Base-by-base conservation (phyloP, 1,140 invertebrate species). In the Conus betulinus region DNA sequence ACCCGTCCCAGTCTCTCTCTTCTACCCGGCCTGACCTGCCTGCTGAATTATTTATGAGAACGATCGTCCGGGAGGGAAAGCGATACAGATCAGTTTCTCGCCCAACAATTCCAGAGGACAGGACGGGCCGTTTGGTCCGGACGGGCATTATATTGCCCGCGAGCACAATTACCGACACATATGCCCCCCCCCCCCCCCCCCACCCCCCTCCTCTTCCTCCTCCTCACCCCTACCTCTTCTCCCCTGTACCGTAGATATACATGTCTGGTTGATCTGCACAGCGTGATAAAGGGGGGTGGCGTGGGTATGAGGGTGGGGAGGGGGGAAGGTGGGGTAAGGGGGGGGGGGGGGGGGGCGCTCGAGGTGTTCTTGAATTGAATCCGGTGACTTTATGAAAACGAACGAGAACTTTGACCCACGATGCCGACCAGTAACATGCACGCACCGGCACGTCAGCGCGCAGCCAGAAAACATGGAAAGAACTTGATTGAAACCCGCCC, bases 21-120 rank as follows among this genome's bases (percentile, higher is more conserved):
- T 23, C n/a, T 8, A 39, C 78, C 51, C 39, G 39, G 39, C 39
- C 39, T 39, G 39, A 39, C 39, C 39, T 39, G 15, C 81, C 15
- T 83, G 20, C 25, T 83, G 81, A 83, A 83, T 83, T 83, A 83
- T 83, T 83, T 51, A 83, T 83, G 13, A 83, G 51, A 60, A 17
- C 15, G 52, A 52, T 20, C 10, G 81, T 52, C 52, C 53, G 81
- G 52, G 51, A n/a, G 25, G 15, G 51, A 83, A 83, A 83, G 17
- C 27, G 81, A 83, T 83, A 83, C 81, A 52, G 81, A 83, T 83
- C 81, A 57, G 81, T 83, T 83, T 83, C 81, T 51, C 81, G 55
- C 81, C 51, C 51, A 57, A 52, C 81, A 83, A 83, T 83, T 83
- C 81, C 81, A 83, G 81, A 83, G 55, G 10, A 55, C 53, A 55